A percentile compares a stretch with the other conserved stretches of the same genome.
These are phyloP conservation scores for Halcyon smyrnensis DNA, from an alignment of 2,797 vertebrate species.

Conservation along the genomic window DNA sequence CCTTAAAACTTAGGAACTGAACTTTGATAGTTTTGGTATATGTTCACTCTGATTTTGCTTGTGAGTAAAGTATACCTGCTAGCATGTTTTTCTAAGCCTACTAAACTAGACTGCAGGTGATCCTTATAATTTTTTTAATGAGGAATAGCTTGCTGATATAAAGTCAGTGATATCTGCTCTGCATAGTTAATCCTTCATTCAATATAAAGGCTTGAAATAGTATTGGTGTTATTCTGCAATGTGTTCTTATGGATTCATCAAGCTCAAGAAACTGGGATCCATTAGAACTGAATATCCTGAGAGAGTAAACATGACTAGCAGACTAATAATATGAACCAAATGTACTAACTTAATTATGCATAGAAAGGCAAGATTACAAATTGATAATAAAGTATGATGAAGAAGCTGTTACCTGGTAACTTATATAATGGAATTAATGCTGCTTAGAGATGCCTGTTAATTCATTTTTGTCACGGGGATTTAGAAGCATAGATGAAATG, in stretches of 20 bases:
- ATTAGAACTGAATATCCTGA: neutral
- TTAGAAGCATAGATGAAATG: neutral
- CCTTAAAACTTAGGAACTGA: neutral
- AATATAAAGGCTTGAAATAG: neutral
- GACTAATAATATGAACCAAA: slow-evolving; percentile 28
- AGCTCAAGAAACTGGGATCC: neutral
- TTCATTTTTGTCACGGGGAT: slow-evolving; percentile 14
- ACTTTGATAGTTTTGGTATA: neutral
- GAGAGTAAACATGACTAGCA: slow-evolving; percentile 16
- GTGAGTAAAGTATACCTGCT: neutral
- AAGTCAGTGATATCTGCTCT: neutral
- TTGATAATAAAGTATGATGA: slow-evolving; percentile 17
- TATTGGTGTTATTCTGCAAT: neutral
- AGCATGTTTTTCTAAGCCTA: neutral
- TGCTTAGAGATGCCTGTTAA: slow-evolving; percentile 28
- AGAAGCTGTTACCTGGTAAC: slow-evolving; percentile 41
- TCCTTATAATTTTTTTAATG: neutral
- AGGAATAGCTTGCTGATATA: neutral
- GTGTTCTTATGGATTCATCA: neutral
- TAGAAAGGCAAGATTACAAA: slow-evolving; percentile 23
- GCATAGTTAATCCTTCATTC: neutral
- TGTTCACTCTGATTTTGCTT: neutral
- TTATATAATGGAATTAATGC: slow-evolving; percentile 20
- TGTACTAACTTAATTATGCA: slow-evolving; percentile 33
- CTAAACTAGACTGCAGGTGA: neutral